Conservation (phyloP, 2,888 invertebrate genomes). For the Archips xylosteana region DNA sequence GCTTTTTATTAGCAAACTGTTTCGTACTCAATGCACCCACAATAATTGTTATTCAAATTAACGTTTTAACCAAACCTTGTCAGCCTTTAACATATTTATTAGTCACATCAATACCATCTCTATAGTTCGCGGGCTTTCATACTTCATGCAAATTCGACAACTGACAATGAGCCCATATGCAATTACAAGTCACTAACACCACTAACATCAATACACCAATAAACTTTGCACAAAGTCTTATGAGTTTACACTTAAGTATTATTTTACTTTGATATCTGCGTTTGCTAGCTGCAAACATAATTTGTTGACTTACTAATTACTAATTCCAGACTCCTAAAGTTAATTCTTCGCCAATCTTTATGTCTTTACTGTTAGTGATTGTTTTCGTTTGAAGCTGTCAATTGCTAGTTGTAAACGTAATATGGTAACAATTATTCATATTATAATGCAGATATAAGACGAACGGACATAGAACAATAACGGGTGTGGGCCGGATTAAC, state of each 20-base stretch:
- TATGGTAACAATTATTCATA: constrained; percentile 51
- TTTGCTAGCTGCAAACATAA: not conserved
- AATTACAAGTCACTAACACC: constrained; percentile 59
- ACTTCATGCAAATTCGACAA: constrained; percentile 80
- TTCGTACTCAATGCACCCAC: not conserved
- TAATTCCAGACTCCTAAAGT: not conserved
- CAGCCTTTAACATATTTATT: constrained; percentile 52
- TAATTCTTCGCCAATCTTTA: constrained; percentile 44
- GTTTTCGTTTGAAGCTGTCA: constrained; percentile 37
- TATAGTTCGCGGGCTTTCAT: constrained; percentile 73
- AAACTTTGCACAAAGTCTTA: not conserved
- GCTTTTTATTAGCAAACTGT: not conserved
- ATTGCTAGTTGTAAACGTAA: constrained; percentile 12
- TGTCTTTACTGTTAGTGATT: constrained; percentile 35
- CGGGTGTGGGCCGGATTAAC: constrained; percentile 80
- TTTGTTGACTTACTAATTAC: constrained; percentile 4
- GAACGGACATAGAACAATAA: constrained; percentile 78
- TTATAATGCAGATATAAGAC: constrained; percentile 77
- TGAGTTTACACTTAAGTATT: not conserved
- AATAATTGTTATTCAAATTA: constrained; percentile 27
- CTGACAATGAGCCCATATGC: constrained; percentile 78
- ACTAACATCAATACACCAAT: constrained; percentile 22
- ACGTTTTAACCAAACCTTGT: constrained; percentile 18
- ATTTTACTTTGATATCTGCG: not conserved
- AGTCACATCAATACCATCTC: constrained; percentile 64